phyloP scores from a whole-genome alignment of 2,797 vertebrate genomes.

The Dipus sagitta region DNA sequence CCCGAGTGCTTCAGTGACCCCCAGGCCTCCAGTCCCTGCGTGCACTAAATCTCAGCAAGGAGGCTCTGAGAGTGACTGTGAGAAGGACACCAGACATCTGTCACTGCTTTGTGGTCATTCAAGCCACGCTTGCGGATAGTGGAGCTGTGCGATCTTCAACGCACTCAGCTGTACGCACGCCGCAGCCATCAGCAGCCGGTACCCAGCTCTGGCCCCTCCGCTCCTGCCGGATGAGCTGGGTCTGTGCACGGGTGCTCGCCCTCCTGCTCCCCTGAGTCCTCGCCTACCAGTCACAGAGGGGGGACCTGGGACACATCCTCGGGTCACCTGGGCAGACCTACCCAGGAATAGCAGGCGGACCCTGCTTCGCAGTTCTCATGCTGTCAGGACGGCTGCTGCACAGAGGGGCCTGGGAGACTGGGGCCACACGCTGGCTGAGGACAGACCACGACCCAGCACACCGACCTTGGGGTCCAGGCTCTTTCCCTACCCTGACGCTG shows the following conservation, averaged over 20 bases:
- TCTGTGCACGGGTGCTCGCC: not conserved
- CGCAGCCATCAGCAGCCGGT: not conserved
- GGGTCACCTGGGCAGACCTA: too few relatives aligned
- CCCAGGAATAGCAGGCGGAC: not conserved
- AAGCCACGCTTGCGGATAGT: not conserved
- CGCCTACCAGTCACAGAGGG: not conserved
- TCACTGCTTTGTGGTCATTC: not conserved
- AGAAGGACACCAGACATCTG: rapidly evolving
- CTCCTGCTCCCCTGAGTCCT: not conserved
- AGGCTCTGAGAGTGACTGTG: not conserved
- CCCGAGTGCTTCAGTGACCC: not conserved
- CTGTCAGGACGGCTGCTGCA: not conserved
- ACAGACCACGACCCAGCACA: not conserved
- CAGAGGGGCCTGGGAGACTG: not conserved
- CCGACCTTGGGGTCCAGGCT: not conserved
- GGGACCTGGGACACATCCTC: rapidly evolving
- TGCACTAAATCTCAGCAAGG: not conserved
- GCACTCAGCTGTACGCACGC: not conserved
- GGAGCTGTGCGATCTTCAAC: not conserved
- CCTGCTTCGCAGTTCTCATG: not conserved
- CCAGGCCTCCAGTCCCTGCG: not conserved
- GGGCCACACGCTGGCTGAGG: not conserved
- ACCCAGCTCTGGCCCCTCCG: not conserved
- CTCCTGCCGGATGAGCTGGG: too few relatives aligned
- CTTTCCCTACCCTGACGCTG: not conserved